These are phyloP conservation scores for Drosophila sproati DNA, from an alignment of 1,140 invertebrate species.

Conservation along the genomic window DNA sequence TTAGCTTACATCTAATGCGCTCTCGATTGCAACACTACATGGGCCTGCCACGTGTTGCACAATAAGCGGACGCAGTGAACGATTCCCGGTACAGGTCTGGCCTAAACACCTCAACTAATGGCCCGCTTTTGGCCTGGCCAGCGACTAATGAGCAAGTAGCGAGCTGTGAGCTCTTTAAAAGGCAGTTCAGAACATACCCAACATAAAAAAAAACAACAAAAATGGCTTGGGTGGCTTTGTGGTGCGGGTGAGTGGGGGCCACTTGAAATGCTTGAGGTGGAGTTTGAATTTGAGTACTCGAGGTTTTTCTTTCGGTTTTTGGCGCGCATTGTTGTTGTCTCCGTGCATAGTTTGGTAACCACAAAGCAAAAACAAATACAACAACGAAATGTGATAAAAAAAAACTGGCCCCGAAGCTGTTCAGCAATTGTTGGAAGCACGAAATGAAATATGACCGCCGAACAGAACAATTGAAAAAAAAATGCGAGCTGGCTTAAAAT, in stretches of 20 bases:
- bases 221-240: no score
- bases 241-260: constrained; percentile 22
- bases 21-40: constrained; percentile 67
- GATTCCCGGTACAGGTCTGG: constrained; percentile 43
- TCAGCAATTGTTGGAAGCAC: constrained; percentile 44
- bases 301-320: constrained; percentile 59
- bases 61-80: constrained; percentile 66
- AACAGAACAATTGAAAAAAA: constrained; percentile 55
- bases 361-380: constrained; percentile 3
- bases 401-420: constrained; percentile 53
- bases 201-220: constrained; percentile 27
- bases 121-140: constrained; percentile 53
- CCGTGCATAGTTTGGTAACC: constrained; percentile 22
- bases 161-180: constrained; percentile 63
- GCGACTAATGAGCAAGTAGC: constrained; percentile 69
- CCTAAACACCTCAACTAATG: constrained; percentile 74
- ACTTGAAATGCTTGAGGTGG: constrained; percentile 69
- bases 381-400: background rate
- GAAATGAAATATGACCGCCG: constrained; percentile 69
- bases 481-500: constrained; percentile 39
- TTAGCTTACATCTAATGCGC: constrained; percentile 75
- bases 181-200: constrained; percentile 57
- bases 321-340: constrained; percentile 42
- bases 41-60: constrained; percentile 66
- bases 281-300: constrained; percentile 54